Evolutionary conservation across 2,888 invertebrate species (phyloP), one percentile per base, ranked within the genome.

Genomic region (Lycaena phlaeas): DNA sequence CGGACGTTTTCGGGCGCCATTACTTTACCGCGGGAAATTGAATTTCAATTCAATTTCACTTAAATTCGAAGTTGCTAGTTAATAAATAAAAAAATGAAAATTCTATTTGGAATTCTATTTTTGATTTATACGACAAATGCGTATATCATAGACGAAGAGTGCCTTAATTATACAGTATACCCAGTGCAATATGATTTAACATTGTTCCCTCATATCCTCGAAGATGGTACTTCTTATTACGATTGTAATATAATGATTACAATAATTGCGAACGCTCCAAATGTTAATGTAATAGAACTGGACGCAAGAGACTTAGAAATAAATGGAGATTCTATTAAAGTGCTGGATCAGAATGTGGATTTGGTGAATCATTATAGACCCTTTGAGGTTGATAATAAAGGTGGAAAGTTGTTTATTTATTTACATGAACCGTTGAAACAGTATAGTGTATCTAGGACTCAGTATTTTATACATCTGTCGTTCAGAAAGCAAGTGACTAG

Each of bases 141-240:
- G 7, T 60, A 64, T 43, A 51, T 67, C 18, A 50, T 70, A 22
- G 70, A 74, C 34, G 82, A 82, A 54, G 81, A 82, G 51, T 84
- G 84, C 51, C 56, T 82, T 10, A 79, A 82, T 49, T 84, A 78
- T 30, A 81, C 81, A 38, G 70, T 84, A 34, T 84, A 84, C 47
- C 84, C 84, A 43, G 64, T 79, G 45, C 76, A 82, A 46, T 84
- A 84, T 30, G 82, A 82, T 38, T 41, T 84, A 1, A 68, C 61
- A 1, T 57, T 84, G 38, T 68, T 53, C 10, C 82, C 82, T 0
- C 66, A 70, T 30, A 52, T 78, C 34, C 61, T 59, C 26, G 56
- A 50, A 12, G 61, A 59, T 5, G 54, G 53, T 1, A 53, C 48
- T 25, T 67, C 69, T 18, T 75, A 67, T 53, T 82, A 72, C 38